Evolutionary conservation across 1,140 invertebrate species (phyloP), one percentile per base, ranked within the genome.

Genomic region (Hormaphis cornu): DNA sequence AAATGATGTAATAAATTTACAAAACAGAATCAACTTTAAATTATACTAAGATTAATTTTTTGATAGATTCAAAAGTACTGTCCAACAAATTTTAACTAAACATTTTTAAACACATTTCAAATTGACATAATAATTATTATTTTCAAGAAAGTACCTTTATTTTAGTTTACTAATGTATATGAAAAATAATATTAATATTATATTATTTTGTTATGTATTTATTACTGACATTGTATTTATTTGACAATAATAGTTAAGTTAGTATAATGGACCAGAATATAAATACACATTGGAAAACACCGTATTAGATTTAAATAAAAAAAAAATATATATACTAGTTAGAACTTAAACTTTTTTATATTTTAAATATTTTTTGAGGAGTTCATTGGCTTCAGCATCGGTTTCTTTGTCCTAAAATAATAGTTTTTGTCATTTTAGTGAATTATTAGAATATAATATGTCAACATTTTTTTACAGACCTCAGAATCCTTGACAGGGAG

Each of bases 401-500:
- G 28, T 66, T 66, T 66, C 61, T 16, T 35, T 66, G 18, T 66
- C 61, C 61, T 66, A 35, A 46, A 66, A 66, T 33, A 40, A 40
- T 58, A 16, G 0, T 8, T 40, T 37, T n/a, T 22, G 18, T 56
- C 8, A 58, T 58, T 35, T 26, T 20, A 6, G 12, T 1, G 22
- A 12, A 40, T 2, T 24, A 9, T 1, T 16, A 24, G 22, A 24
- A 40, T 9, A 1, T 8, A 37, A 24, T 28, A 20, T 18, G 3
- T 54, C 5, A n/a, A 53, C n/a, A 18, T 28, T 46, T 44, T 44
- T 44, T 33, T 50, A 66, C 20, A 50, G 6, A 74, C 75, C 72
- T 75, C 73, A 37, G 71, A 70, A 46, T 69, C 61, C 22, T 59
- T 54, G n/a, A 50, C 35, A 5, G 71, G 56, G 12, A 74, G 70